These are phyloP conservation scores for Venustaconcha ellipsiformis DNA, from an alignment of 1,140 invertebrate genomes.

Conservation along the genomic window DNA sequence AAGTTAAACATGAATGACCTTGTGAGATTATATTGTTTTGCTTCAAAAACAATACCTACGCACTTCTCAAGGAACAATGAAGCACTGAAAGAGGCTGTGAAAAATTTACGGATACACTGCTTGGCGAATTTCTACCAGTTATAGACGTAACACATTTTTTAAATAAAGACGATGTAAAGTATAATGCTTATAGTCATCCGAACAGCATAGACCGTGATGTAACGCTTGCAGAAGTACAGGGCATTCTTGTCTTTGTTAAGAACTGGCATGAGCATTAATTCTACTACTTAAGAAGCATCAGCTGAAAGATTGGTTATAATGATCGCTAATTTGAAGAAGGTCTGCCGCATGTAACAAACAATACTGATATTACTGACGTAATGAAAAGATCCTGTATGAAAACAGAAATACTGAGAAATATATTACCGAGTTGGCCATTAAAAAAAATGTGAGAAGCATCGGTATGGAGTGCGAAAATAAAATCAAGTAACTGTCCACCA, in stretches of 20 bases:
- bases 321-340: not conserved
- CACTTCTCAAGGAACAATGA: no score
- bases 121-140: no score
- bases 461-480: slow-evolving; percentile 13
- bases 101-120: no score
- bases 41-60: no score
- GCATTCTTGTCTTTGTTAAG: not conserved
- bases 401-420: slow-evolving; percentile 8
- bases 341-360: slow-evolving; percentile 7
- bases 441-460: slow-evolving; percentile 3
- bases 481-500: slow-evolving; percentile 7
- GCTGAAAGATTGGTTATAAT: slow-evolving; percentile 18
- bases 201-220: no score
- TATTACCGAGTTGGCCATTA: slow-evolving; percentile 12
- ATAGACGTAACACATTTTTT: no score
- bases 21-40: no score
- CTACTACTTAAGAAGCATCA: not conserved
- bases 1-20: no score
- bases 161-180: no score
- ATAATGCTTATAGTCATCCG: no score
- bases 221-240: not conserved
- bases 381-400: slow-evolving; percentile 24
- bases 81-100: no score
- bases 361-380: slow-evolving; percentile 7
- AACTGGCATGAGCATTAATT: not conserved